phyloP scores from a whole-genome alignment of 2,113 vertebrate species.

The Eonycteris spelaea region DNA sequence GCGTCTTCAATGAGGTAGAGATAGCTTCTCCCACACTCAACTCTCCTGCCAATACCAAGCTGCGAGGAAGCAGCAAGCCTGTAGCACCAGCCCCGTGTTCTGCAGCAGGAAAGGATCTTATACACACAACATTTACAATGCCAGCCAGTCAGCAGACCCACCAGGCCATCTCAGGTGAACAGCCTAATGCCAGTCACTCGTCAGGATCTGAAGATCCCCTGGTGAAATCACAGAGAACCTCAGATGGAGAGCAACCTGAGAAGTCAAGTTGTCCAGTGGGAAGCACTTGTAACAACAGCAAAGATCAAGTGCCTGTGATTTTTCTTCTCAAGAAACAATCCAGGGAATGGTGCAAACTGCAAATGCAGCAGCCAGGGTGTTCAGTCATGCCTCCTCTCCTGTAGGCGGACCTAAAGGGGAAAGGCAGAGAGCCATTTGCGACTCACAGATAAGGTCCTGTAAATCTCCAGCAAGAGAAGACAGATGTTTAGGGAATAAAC shows the following conservation, averaged over 20 bases:
- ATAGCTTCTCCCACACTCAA: not conserved
- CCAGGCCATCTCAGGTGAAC: constrained; percentile 64
- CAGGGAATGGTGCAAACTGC: constrained; percentile 37
- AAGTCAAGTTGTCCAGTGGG: constrained; percentile 36
- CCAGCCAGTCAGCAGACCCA: constrained; percentile 63
- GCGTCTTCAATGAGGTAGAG: constrained; percentile 23
- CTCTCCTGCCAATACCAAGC: not conserved
- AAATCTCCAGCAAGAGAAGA: not conserved
- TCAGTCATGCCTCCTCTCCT: not conserved
- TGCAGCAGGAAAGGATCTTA: not conserved
- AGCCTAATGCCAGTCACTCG: constrained; percentile 35
- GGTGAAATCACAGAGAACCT: constrained; percentile 62
- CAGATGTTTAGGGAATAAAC: rapidly evolving
- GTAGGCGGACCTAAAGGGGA: not conserved
- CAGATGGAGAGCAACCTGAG: constrained; percentile 41
- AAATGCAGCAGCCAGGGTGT: not conserved
- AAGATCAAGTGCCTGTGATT: not conserved
- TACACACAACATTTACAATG: not conserved
- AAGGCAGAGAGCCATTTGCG: rapidly evolving
- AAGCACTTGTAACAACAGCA: rapidly evolving
- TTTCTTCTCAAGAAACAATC: constrained; percentile 50
- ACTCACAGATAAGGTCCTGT: not conserved
- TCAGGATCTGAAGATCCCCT: constrained; percentile 60
- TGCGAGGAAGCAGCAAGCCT: not conserved
- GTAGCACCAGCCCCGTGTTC: not conserved